Conservation (phyloP, 1,140 invertebrate species). For the Drosophila parabipectinata region DNA sequence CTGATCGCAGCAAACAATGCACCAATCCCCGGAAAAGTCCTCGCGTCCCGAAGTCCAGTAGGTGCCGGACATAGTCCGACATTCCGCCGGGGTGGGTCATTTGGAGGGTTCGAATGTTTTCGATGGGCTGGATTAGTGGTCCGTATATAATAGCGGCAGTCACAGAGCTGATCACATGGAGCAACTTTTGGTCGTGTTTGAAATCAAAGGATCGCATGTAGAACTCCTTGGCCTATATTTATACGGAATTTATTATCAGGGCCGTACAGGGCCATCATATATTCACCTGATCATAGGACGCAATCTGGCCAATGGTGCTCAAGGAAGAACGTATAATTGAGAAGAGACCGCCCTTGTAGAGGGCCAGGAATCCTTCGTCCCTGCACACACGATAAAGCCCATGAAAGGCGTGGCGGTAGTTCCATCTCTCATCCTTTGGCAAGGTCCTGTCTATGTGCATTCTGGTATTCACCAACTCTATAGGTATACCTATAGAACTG, state of each 20-base stretch:
- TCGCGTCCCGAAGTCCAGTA: slow-evolving; percentile 40
- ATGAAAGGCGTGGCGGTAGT: slow-evolving; percentile 52
- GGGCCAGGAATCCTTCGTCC: slow-evolving; percentile 31
- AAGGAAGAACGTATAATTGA: slow-evolving; percentile 16
- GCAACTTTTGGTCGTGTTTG: slow-evolving; percentile 27
- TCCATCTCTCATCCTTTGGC: background rate
- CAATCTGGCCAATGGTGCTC: slow-evolving; percentile 50
- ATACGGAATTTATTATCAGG: background rate
- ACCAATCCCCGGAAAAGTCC: slow-evolving; percentile 56
- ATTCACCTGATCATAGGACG: slow-evolving; percentile 58
- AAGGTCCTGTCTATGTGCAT: slow-evolving; percentile 58
- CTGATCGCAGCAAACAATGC: slow-evolving; percentile 40
- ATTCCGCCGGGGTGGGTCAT: slow-evolving; percentile 16
- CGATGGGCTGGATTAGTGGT: slow-evolving; percentile 53
- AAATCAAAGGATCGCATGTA: slow-evolving; percentile 12
- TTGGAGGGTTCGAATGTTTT: slow-evolving; percentile 49
- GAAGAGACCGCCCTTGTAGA: slow-evolving; percentile 36
- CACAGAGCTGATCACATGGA: slow-evolving; percentile 53
- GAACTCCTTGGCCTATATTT: slow-evolving; percentile 23
- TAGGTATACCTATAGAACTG: slow-evolving; percentile 41
- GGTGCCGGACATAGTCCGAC: background rate
- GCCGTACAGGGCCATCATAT: too few relatives aligned
- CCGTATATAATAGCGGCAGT: slow-evolving; percentile 40
- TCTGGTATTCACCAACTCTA: slow-evolving; percentile 57
- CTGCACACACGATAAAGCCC: slow-evolving; percentile 28